phyloP scores from a whole-genome alignment of 2,797 vertebrate species.

The Rhinichthys osculus region DNA sequence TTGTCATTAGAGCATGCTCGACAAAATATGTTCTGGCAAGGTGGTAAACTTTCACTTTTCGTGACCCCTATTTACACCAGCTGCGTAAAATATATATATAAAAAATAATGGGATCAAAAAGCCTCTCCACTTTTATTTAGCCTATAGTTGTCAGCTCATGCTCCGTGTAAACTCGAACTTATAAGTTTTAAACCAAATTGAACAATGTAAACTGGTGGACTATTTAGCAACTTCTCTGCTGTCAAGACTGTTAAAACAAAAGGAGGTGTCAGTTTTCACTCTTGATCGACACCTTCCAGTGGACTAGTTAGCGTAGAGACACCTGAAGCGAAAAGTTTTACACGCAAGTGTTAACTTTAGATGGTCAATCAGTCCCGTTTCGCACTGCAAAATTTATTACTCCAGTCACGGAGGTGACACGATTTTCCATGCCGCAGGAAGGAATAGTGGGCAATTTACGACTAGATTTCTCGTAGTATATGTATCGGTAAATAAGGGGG shows the following conservation, averaged over 20 bases:
- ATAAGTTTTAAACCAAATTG: background rate
- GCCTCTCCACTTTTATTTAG: background rate
- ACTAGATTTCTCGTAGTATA: conserved; percentile 4
- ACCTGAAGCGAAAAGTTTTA: background rate
- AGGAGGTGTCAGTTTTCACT: conserved; percentile 32
- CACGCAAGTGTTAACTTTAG: conserved; percentile 30
- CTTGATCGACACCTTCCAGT: background rate
- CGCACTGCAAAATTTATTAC: conserved; percentile 3
- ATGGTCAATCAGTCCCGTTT: conserved; percentile 24
- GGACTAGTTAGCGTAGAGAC: conserved; percentile 7
- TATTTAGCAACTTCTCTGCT: background rate
- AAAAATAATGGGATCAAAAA: background rate
- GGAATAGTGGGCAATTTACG: background rate
- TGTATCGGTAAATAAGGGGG: conserved; percentile 35
- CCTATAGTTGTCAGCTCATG: too few relatives aligned
- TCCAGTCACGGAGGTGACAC: conserved; percentile 35
- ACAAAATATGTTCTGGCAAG: background rate
- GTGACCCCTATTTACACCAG: background rate
- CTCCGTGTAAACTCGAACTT: background rate
- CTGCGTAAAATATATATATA: too few relatives aligned
- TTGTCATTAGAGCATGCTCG: background rate
- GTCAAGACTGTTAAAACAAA: conserved; percentile 9
- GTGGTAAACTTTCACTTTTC: background rate
- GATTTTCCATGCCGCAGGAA: background rate
- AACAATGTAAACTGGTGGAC: background rate